Base-by-base conservation (phyloP, 2,113 vertebrate genomes). In the Halichoeres trimaculatus region DNA sequence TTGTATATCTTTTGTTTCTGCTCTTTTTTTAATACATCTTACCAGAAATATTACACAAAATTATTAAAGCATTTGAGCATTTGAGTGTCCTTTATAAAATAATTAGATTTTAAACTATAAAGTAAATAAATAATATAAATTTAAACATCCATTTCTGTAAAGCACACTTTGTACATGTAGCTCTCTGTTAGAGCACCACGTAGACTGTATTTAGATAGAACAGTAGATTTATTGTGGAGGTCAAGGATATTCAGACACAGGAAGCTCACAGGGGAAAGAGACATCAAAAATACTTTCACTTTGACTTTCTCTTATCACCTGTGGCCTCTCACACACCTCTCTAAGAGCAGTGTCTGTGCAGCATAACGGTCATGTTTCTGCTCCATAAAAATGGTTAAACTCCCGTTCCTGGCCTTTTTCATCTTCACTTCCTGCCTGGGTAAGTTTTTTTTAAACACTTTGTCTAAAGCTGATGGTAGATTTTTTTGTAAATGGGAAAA, bases 401-500 rank as follows among this genome's bases (percentile, higher is more conserved):
- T 9, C 5, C 20, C 10, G 51, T 60, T 78, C 24, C 14, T 83
- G 24, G 4, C 13, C 11, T 41, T 0, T 0, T 35, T 40, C 22
- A 2, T 51, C 3, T 8, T 48, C 2, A 0, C 24, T 41, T 1
- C 16, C 24, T 34, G 1, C 0, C 0, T 53, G 0, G 87, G 87
- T 89, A 19, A 89, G 84, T 82, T 54, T 66, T 1, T 30, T 30
- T 30, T 30, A 6, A 24, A 3, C 13, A 0, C 10, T 1, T 5
- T 16, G 41, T 43, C 2, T 5, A 2, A 41, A 8, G 38, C 11
- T 5, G 51, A n/a, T 0, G n/a, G 50, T 68, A 16, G 7, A 13
- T 65, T 58, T 10, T 17, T 30, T 30, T 50, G 14, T 52, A 2
- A 4, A 30, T 13, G 14, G 34, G 12, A 41, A 56, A 48, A 3